These are phyloP conservation scores for Anarsia innoxiella DNA, from an alignment of 2,888 invertebrate genomes.

Conservation along the genomic window DNA sequence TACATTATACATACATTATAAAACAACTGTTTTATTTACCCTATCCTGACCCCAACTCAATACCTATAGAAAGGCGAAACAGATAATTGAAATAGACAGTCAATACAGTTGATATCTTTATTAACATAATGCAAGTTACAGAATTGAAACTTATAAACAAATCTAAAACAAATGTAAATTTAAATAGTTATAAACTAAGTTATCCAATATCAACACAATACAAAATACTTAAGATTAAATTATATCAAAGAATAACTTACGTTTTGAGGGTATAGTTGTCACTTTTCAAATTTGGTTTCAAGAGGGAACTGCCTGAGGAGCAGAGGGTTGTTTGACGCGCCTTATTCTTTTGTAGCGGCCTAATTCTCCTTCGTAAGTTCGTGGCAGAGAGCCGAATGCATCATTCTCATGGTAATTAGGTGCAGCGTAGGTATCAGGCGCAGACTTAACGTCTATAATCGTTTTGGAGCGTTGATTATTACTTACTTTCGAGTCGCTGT, in stretches of 20 bases:
- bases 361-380: slow-evolving; percentile 45
- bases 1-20: slow-evolving; percentile 41
- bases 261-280: slow-evolving; percentile 14
- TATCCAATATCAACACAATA: slow-evolving; percentile 16
- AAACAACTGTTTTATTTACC: slow-evolving; percentile 25
- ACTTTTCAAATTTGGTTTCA: slow-evolving; percentile 19
- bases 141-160: slow-evolving; percentile 39
- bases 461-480: slow-evolving; percentile 26
- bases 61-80: too few relatives aligned
- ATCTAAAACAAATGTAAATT: slow-evolving; percentile 29
- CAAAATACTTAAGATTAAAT: slow-evolving; percentile 24
- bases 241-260: too few relatives aligned
- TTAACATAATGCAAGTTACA: slow-evolving; percentile 14
- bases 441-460: slow-evolving; percentile 25
- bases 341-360: slow-evolving; percentile 58
- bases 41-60: too few relatives aligned
- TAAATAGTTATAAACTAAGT: slow-evolving; percentile 25
- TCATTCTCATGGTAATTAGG: slow-evolving; percentile 48
- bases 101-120: too few relatives aligned
- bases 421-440: slow-evolving; percentile 28
- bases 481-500: slow-evolving; percentile 18
- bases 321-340: slow-evolving; percentile 38
- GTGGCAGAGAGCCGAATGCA: slow-evolving; percentile 46
- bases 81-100: too few relatives aligned
- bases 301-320: not conserved